Base-by-base conservation (phyloP, 2,113 vertebrate species). In the Oenanthe melanoleuca region DNA sequence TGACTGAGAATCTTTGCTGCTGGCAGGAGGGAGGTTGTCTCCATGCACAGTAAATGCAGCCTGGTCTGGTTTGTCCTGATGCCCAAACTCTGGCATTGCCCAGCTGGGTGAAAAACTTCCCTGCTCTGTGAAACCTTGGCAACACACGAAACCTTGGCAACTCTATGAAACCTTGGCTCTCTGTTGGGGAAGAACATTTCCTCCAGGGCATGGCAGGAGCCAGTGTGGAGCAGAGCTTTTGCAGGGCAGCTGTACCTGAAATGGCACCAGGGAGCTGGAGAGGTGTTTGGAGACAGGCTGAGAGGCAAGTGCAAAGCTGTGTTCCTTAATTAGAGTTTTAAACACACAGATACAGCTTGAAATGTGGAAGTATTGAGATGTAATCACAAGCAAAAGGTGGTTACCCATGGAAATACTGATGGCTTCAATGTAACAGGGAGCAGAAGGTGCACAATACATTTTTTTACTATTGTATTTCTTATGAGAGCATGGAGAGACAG, bases 111-210 rank as follows among this genome's bases (percentile, higher is more conserved):
- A 18, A 38, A 59, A 80, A 18, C 21, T 50, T 2, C 74, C 42
- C 52, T 71, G 47, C 63, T 60, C 57, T 16, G 0, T 20, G 72
- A 66, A 78, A 29, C 40, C 45, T 17, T 23, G 33, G 23, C 56
- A 31, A 7, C 17, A 19, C 50, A 52, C 6, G 7, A 52, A 52
- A 52, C 1, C 0, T 5, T 20, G 61, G 19, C 22, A 52, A 15
- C 50, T 52, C 25, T 52, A 15, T 16, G 50, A 52, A 52, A 52
- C 1, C 0, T 5, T 20, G 61, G 19, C 22, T 52, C 16, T 72
- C 6, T 82, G 25, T 14, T 86, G 61, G 37, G 53, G n/a, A 60
- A 47, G 23, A 69, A 24, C 11, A 3, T 53, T 52, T 74, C 26
- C 52, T 52, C 16, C 26, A 1, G 5, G 38, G 18, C 40, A 1